A percentile compares a stretch with the other conserved stretches of the same genome.
Conservation (phyloP, 2,888 invertebrate genomes). For the Brachynemurus nebulosus region DNA sequence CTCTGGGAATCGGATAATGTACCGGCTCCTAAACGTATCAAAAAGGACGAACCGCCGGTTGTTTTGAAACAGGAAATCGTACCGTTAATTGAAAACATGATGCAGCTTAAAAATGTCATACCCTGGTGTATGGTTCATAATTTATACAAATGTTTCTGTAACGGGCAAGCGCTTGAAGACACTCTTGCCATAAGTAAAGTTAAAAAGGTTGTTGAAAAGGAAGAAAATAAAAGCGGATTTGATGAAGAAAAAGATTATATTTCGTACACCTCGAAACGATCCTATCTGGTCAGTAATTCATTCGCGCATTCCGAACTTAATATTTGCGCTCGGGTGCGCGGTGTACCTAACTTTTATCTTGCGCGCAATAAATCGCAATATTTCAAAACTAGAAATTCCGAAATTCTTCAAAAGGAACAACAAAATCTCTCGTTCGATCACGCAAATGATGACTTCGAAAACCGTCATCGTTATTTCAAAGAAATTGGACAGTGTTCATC, state of each 20-base stretch:
- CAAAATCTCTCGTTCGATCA: not conserved
- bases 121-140: slow-evolving; percentile 53
- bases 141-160: slow-evolving; percentile 51
- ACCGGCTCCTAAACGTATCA: not conserved
- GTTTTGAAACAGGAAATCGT: slow-evolving; percentile 11
- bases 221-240: slow-evolving; percentile 5
- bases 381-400: slow-evolving; percentile 4
- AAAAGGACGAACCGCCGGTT: slow-evolving; percentile 3
- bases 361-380: slow-evolving; percentile 6
- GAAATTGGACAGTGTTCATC: not conserved
- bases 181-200: slow-evolving; percentile 17
- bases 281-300: not conserved
- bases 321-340: slow-evolving; percentile 10
- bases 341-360: slow-evolving; percentile 7
- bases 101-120: slow-evolving; percentile 33
- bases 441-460: not conserved
- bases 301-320: not conserved
- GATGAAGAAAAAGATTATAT: slow-evolving; percentile 1
- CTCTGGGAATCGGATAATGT: not conserved
- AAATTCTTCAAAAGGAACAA: slow-evolving; percentile 3
- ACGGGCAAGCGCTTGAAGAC: slow-evolving; percentile 29
- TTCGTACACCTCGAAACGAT: slow-evolving; percentile 3
- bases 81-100: slow-evolving; percentile 1
- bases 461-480: not conserved
- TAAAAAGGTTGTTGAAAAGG: slow-evolving; percentile 4